phyloP scores from a whole-genome alignment of 2,797 vertebrate genomes.

The Platalea minor region DNA sequence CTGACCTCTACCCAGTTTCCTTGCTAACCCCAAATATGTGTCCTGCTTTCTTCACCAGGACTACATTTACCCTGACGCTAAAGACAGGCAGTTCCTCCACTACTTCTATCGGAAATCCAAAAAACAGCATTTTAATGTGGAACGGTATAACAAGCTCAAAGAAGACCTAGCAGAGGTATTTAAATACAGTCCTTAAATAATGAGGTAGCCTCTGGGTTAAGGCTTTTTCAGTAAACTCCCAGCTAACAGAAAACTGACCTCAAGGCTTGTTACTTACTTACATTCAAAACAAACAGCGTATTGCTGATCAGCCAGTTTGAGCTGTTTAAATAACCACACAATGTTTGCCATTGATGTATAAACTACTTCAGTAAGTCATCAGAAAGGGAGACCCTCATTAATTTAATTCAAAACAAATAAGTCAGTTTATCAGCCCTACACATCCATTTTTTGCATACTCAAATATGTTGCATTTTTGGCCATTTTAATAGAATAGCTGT shows the following conservation, averaged over 20 bases:
- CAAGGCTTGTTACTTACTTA: not conserved
- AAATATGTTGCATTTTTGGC: not conserved
- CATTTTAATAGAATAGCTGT: not conserved
- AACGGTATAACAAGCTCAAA: constrained; percentile 86
- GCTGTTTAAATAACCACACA: not conserved
- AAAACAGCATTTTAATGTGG: constrained; percentile 82
- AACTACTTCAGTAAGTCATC: not conserved
- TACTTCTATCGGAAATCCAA: constrained; percentile 86
- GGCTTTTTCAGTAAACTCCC: not conserved
- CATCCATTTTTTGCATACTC: not conserved
- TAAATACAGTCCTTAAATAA: not conserved
- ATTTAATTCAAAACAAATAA: not conserved
- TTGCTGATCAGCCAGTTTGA: not conserved
- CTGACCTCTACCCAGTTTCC: not conserved
- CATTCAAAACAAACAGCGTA: not conserved
- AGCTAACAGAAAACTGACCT: not conserved
- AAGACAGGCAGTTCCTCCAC: constrained; percentile 87
- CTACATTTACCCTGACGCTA: constrained; percentile 82
- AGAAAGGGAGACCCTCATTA: not conserved
- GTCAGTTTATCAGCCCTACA: not conserved
- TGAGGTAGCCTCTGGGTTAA: not conserved
- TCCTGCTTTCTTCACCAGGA: constrained; percentile 77
- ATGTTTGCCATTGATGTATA: not conserved
- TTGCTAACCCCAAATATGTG: not conserved
- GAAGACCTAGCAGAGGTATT: constrained; percentile 86